A percentile compares a stretch with the other conserved stretches of the same genome.
These are phyloP conservation scores for Alcis repandata DNA, from an alignment of 2,888 invertebrate species.

Conservation along the genomic window DNA sequence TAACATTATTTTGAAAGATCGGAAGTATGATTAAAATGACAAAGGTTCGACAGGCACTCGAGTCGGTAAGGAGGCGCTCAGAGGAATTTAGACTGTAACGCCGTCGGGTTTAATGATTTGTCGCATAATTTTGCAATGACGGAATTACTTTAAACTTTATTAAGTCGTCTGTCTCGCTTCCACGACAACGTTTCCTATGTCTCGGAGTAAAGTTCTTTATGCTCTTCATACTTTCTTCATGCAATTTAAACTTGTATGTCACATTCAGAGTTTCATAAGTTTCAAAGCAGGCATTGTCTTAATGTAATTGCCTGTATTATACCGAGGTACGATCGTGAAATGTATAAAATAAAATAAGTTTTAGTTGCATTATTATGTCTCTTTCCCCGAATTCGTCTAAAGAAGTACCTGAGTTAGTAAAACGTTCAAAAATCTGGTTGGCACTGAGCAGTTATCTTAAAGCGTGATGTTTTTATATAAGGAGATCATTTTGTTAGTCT, in stretches of 20 bases:
- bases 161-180: slow-evolving; percentile 67
- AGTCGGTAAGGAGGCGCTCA: slow-evolving; percentile 57
- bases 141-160: slow-evolving; percentile 68
- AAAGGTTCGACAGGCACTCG: slow-evolving; percentile 83
- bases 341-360: too few relatives aligned
- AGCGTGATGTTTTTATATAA: too few relatives aligned
- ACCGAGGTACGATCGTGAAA: not conserved
- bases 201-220: slow-evolving; percentile 58
- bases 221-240: slow-evolving; percentile 60
- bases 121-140: slow-evolving; percentile 57
- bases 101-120: slow-evolving; percentile 56
- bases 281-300: not conserved
- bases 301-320: not conserved
- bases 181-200: slow-evolving; percentile 60
- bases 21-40: slow-evolving; percentile 85
- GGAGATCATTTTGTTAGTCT: too few relatives aligned
- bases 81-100: slow-evolving; percentile 69
- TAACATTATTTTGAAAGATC: slow-evolving; percentile 85
- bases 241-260: slow-evolving; percentile 58
- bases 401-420: too few relatives aligned
- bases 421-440: too few relatives aligned
- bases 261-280: slow-evolving; percentile 49
- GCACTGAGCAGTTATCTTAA: too few relatives aligned
- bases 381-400: too few relatives aligned
- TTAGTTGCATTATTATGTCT: too few relatives aligned